A percentile compares a stretch with the other conserved stretches of the same genome.
phyloP scores from a whole-genome alignment of 2,113 vertebrate genomes.

The Myotis lucifugus region DNA sequence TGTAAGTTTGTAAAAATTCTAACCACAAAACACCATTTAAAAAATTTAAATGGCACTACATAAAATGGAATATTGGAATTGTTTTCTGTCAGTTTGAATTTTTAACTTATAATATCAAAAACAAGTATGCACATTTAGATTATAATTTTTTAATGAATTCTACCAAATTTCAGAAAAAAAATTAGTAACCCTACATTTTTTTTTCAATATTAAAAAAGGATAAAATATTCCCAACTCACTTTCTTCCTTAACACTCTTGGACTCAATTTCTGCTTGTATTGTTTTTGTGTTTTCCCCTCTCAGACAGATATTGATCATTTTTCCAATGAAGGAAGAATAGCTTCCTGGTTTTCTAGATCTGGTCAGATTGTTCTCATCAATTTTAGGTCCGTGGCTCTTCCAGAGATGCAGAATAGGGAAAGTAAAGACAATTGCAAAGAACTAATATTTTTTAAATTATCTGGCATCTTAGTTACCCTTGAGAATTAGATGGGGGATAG shows the following conservation, averaged over 20 bases:
- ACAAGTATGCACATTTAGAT: background rate
- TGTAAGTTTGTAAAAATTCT: background rate
- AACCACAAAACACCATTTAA: background rate
- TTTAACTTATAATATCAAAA: background rate
- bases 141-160: background rate
- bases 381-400: background rate
- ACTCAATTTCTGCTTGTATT: background rate
- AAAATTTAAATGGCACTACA: background rate
- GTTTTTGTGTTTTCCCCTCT: background rate
- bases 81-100: background rate
- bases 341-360: background rate
- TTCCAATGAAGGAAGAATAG: background rate
- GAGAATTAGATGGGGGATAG: background rate
- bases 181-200: background rate
- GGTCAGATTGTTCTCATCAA: background rate
- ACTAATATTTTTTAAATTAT: background rate
- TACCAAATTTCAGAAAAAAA: background rate
- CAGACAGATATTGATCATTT: background rate
- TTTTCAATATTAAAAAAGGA: background rate
- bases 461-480: background rate
- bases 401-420: rapidly evolving
- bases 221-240: background rate
- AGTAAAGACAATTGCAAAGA: background rate
- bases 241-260: background rate
- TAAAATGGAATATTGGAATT: background rate